A percentile compares a stretch with the other conserved stretches of the same genome.
Conservation (phyloP, 2,797 vertebrate species). For the Fratercula arctica region DNA sequence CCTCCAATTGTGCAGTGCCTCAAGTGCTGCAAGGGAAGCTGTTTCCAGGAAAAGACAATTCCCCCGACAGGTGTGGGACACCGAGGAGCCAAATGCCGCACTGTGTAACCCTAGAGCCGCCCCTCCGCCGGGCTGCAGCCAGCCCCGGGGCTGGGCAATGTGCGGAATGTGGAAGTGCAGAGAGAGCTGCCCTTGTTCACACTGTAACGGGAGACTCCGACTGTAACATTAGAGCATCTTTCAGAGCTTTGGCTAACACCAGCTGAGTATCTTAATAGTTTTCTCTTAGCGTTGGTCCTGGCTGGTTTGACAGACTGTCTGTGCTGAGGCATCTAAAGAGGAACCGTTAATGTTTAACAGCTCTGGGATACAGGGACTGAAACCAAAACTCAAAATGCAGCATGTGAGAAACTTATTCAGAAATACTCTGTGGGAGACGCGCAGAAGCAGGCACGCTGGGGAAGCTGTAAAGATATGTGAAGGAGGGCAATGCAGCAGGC, state of each 20-base stretch:
- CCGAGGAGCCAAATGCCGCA: background rate
- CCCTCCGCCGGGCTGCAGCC: background rate
- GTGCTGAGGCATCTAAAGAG: background rate
- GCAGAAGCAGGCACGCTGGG: background rate
- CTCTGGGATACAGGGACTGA: background rate
- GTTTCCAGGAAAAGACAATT: slow-evolving; percentile 6
- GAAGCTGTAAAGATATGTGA: background rate
- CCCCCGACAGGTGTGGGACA: slow-evolving; percentile 56
- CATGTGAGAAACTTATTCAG: background rate
- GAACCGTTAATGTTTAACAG: background rate
- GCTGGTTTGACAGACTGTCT: background rate
- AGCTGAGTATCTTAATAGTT: slow-evolving; percentile 50
- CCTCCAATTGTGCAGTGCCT: background rate
- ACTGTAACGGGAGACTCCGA: slow-evolving; percentile 1
- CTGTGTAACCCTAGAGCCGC: background rate
- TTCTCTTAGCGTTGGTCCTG: background rate
- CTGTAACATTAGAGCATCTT: background rate
- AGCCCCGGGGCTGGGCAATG: slow-evolving; percentile 11
- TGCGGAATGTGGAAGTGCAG: slow-evolving; percentile 54
- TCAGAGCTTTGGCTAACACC: slow-evolving; percentile 19
- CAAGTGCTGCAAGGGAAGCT: background rate
- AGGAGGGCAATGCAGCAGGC: background rate
- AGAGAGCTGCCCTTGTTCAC: slow-evolving; percentile 45
- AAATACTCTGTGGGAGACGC: background rate
- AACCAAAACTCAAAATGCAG: background rate